Percentiles rank a stretch among this genome's conserved stretches.
These are phyloP conservation scores for Grammomys dolichurus DNA, from an alignment of 2,113 vertebrate genomes.

Conservation along the genomic window DNA sequence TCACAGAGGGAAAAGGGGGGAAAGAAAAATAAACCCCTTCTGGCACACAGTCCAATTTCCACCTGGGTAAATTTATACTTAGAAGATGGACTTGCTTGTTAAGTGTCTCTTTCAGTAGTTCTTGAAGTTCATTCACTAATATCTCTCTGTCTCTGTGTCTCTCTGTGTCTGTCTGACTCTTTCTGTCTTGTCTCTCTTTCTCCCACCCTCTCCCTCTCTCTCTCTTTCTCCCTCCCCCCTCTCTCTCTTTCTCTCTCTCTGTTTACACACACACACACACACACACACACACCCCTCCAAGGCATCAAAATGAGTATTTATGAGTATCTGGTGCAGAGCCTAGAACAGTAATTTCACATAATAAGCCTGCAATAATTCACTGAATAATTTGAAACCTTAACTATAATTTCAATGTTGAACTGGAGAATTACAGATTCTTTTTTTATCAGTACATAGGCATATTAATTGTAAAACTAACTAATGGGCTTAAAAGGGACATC, in stretches of 20 bases:
- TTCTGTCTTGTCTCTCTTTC: not conserved
- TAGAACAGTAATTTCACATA: constrained; percentile 32
- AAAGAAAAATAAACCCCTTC: not conserved
- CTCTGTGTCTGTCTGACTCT: not conserved
- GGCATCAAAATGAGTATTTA: constrained; percentile 18
- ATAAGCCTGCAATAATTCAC: constrained; percentile 54
- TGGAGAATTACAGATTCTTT: not conserved
- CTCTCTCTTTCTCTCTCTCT: not conserved
- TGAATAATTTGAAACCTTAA: constrained; percentile 48
- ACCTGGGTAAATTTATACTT: constrained; percentile 58
- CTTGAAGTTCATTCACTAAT: constrained; percentile 15
- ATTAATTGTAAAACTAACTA: not conserved
- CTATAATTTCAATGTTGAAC: constrained; percentile 35
- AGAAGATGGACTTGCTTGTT: not conserved
- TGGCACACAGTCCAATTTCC: constrained; percentile 32
- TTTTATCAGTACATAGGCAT: not conserved
- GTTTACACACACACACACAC: not conserved
- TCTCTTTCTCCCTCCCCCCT: not conserved
- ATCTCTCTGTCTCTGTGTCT: not conserved
- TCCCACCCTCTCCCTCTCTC: not conserved
- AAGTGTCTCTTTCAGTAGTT: constrained; percentile 38
- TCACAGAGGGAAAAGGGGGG: constrained; percentile 33
- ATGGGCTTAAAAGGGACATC: constrained; percentile 8
- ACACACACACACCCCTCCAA: not conserved
- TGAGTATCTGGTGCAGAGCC: not conserved